Conservation (phyloP, 2,797 vertebrate genomes). For the Liasis olivaceus region DNA sequence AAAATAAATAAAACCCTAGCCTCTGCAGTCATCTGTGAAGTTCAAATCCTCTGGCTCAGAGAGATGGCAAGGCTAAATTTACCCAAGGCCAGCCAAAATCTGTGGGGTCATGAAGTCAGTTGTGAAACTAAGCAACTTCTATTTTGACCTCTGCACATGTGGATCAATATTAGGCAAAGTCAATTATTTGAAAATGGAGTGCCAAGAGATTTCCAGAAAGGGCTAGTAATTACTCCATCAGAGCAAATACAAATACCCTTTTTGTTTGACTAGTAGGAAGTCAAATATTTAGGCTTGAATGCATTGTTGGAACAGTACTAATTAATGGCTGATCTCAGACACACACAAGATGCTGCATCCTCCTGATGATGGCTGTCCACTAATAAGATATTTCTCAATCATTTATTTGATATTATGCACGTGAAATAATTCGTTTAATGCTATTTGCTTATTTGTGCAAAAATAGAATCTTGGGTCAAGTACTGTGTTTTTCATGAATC, state of each 20-base stretch:
- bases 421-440: background rate
- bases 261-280: background rate
- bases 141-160: background rate
- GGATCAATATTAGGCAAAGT: background rate
- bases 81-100: background rate
- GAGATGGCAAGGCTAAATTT: background rate
- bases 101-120: background rate
- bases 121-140: background rate
- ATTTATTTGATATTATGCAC: background rate
- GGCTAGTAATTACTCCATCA: background rate
- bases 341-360: background rate
- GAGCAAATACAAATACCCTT: background rate
- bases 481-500: background rate
- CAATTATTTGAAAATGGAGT: background rate
- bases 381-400: background rate
- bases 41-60: background rate
- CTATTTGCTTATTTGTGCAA: background rate
- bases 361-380: background rate
- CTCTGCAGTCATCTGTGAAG: background rate
- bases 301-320: background rate
- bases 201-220: background rate
- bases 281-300: background rate
- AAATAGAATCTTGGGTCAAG: background rate
- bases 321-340: background rate
- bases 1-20: background rate